Evolutionary conservation across 2,888 invertebrate genomes (phyloP), one percentile per base, ranked within the genome.

Genomic region (Cybosia mesomella): DNA sequence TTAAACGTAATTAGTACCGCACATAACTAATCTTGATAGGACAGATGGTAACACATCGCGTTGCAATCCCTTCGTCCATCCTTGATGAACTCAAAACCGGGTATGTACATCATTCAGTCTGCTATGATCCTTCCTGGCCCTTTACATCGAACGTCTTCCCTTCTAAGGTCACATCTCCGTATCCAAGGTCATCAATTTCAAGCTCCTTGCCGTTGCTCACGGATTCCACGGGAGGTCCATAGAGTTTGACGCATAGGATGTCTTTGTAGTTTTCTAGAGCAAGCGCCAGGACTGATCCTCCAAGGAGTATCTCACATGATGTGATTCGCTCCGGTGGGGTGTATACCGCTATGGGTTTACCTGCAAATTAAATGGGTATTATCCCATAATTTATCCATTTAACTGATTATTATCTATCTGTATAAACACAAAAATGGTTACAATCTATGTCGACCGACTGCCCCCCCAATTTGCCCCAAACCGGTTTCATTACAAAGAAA

Each of bases 301-400:
- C 97, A 18, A 97, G 95, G 13, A 97, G 96, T 58, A 98, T 96
- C 85, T 98, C 97, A 88, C 97, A 97, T 0, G 97, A 97, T 53
- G 96, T 96, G 79, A 98, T 96, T 71, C 96, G 95, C 60, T 96
- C 95, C 59, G 97, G 96, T 1, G 98, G 97, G 5, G 97, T 97
- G 92, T 97, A 98, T 0, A 97, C 97, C 34, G 98, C 97, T 85
- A 98, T 94, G 66, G 97, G 95, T 87, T 97, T 96, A 61, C 98
- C 98, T 98, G 89, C n/a, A 85, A 65, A 21, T 18, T 28, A 13
- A 61, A 60, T 28, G 28, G 18, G 18, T 0, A 36, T 22, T 43
- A 18, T 43, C 8, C 9, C n/a, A 54, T 54, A 13, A 10, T 39
- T 39, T 39, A 39, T 39, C 1, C 2, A 13, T 13, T 13, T 39